Base-by-base conservation (phyloP, 2,888 invertebrate genomes). In the Tridacna crocea region DNA sequence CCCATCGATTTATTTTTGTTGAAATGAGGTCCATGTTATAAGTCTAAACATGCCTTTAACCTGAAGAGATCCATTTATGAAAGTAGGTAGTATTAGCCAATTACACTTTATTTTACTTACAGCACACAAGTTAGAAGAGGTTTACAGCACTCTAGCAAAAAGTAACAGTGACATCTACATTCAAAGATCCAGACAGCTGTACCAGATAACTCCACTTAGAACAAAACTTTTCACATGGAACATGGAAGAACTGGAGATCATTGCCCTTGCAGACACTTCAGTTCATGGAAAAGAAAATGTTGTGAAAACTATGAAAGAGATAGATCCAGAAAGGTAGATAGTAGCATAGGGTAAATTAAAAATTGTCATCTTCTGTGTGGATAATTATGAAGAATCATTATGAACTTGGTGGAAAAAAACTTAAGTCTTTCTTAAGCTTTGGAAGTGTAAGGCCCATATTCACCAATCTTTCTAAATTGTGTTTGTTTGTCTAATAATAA, bases 111-210 rank as follows among this genome's bases (percentile, higher is more conserved):
- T 73, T 0, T 11, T 61, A 47, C 4, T 78, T 55, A 63, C 86
- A 95, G 95, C 94, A 63, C 91, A 94, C 73, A 95, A 95, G 84
- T 91, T 95, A 15, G 98, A 99, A 90, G 98, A 98, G 92, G 95
- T 99, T 17, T 97, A 98, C 94, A 96, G 96, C 0, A 97, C 97
- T 88, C 95, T 99, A 88, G 96, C 97, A 13, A 97, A 97, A 92
- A 98, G 98, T 93, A 98, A 98, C 94, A 97, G 98, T 0, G 98
- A 98, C 94, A 99, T 99, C 91, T 99, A 99, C 95, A 97, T 99
- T 80, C 98, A 99, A 94, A 95, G 98, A 46, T 97, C 97, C 63
- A 96, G 96, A 94, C 97, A 96, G 95, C 96, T 96, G 95, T 96
- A 96, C 94, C 96, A 95, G 90, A 95, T 95, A 85, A 90, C 96